These are phyloP conservation scores for Oreonectes daqikongensis DNA, from an alignment of 2,797 vertebrate species.

Conservation along the genomic window DNA sequence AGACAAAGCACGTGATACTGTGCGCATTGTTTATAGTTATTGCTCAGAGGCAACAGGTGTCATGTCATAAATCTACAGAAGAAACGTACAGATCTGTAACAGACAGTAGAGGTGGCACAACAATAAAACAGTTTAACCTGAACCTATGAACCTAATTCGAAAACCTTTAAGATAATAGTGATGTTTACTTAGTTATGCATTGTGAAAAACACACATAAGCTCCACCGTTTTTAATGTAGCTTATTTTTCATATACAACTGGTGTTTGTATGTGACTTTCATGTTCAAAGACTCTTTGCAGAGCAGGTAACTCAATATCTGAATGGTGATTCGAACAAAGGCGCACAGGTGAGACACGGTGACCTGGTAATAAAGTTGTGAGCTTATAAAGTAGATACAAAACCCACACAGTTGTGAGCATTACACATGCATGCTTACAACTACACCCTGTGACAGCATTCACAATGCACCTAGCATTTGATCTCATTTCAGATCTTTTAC, in stretches of 20 bases:
- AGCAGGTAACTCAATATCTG: slow-evolving; percentile 47
- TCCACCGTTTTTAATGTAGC: no score
- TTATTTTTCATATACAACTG: neutral
- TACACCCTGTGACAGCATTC: neutral
- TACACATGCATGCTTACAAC: neutral
- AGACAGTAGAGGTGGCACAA: neutral
- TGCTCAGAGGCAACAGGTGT: slow-evolving; percentile 5
- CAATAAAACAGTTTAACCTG: no score
- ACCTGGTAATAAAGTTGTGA: slow-evolving; percentile 10
- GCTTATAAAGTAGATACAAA: neutral
- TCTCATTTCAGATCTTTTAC: neutral
- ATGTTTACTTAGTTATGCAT: no score
- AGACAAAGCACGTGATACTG: neutral
- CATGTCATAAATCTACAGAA: slow-evolving; percentile 6
- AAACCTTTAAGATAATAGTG: no score
- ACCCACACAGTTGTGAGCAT: neutral
- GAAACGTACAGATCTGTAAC: neutral
- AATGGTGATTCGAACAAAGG: slow-evolving; percentile 41
- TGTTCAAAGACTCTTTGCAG: neutral
- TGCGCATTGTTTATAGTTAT: neutral
- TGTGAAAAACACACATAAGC: neutral
- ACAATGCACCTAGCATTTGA: neutral
- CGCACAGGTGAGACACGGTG: slow-evolving; percentile 13
- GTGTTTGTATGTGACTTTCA: neutral
- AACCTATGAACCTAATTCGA: neutral